Evolutionary conservation across 2,797 vertebrate genomes (phyloP).

Genomic region (Monodelphis domestica): DNA sequence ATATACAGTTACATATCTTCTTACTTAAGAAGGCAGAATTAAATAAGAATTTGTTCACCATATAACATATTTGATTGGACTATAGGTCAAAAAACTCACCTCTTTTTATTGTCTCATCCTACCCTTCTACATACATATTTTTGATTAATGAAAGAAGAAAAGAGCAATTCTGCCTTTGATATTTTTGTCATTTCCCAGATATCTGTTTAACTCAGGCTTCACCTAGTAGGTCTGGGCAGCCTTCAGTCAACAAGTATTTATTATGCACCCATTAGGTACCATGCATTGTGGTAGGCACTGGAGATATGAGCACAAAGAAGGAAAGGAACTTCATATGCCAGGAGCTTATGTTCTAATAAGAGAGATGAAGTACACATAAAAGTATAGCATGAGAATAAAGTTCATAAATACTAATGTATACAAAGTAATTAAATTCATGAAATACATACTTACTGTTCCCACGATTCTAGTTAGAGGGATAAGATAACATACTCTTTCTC

Average conservation of each 20-base stretch:
- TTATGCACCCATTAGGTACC: neutral
- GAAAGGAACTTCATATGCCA: neutral
- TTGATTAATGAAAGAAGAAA: neutral
- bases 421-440: neutral
- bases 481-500: neutral
- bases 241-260: constrained; percentile 20
- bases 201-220: neutral
- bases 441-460: neutral
- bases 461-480: neutral
- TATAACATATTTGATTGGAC: neutral
- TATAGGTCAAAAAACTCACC: neutral
- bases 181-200: neutral
- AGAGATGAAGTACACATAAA: neutral
- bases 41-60: neutral
- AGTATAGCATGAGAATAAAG: neutral
- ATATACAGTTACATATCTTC: neutral
- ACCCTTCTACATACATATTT: neutral
- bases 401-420: neutral
- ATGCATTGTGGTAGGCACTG: neutral
- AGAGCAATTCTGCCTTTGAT: neutral
- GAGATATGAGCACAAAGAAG: neutral
- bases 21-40: neutral
- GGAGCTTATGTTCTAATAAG: neutral
- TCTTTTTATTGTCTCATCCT: neutral
- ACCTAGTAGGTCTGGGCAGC: neutral